Conservation (phyloP, 37 sponge, comb jelly and placozoan species). For the Lycopodina hypogea region DNA sequence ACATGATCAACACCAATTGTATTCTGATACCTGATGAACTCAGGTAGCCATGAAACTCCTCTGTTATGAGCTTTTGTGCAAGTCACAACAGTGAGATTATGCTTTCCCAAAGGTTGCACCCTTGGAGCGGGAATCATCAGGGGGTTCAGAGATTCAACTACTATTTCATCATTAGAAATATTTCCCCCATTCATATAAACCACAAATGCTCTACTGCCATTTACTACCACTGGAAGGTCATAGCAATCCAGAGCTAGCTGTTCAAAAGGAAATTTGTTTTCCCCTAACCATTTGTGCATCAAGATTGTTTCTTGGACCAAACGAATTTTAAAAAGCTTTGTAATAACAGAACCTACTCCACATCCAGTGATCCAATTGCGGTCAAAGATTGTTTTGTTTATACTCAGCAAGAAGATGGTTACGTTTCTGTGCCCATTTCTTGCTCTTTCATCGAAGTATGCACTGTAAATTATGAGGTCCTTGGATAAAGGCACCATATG, state of each 20-base stretch:
- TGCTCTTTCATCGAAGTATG: conserved; percentile 24
- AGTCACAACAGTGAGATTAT: not conserved
- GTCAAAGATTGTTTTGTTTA: not conserved
- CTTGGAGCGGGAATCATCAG: conserved; percentile 11
- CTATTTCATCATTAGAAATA: not conserved
- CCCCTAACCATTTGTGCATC: conserved; percentile 5
- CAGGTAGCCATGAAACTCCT: not conserved
- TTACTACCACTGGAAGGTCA: not conserved
- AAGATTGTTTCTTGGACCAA: not conserved
- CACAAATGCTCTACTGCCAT: conserved; percentile 20
- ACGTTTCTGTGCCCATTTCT: not conserved
- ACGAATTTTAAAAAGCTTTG: not conserved
- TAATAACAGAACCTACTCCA: not conserved
- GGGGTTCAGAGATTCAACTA: not conserved
- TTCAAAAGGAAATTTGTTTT: not conserved
- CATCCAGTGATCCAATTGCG: not conserved
- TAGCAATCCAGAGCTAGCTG: not conserved
- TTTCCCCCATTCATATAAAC: not conserved
- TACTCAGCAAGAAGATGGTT: not conserved
- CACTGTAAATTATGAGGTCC: conserved; percentile 5
- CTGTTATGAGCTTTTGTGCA: not conserved
- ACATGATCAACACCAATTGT: conserved; percentile 16
- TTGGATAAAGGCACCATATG: not conserved
- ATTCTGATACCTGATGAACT: conserved; percentile 12
- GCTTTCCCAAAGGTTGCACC: not conserved